Conservation (phyloP, 2,113 vertebrate species). For the Falco punctatus region DNA sequence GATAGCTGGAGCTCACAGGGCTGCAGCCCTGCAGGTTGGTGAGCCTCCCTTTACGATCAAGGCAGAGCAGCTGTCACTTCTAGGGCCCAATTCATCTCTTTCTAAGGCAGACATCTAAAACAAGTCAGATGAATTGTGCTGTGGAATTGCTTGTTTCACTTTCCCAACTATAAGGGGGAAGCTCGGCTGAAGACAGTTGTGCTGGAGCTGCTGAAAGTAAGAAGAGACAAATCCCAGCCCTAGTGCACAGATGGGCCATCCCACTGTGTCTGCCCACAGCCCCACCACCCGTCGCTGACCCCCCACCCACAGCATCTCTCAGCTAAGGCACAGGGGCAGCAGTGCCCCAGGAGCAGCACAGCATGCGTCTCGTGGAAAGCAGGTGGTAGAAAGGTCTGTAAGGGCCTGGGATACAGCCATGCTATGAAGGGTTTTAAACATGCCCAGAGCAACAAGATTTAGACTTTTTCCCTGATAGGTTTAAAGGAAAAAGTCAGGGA, state of each 20-base stretch:
- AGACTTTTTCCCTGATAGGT: neutral
- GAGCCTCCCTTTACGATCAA: neutral
- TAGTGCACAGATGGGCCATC: neutral
- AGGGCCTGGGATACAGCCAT: neutral
- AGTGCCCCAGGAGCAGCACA: neutral
- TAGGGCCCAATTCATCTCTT: conserved; percentile 3
- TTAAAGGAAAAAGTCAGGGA: neutral
- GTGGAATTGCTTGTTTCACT: conserved; percentile 29
- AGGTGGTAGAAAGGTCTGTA: neutral
- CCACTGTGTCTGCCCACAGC: neutral
- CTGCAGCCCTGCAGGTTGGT: neutral
- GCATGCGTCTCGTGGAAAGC: neutral
- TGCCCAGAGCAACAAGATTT: neutral
- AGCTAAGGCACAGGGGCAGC: accelerated
- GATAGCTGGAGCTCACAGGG: neutral
- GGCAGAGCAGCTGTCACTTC: conserved; percentile 20
- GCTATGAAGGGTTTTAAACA: neutral
- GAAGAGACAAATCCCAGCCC: neutral
- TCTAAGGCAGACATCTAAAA: neutral
- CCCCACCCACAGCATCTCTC: neutral
- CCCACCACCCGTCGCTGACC: accelerated
- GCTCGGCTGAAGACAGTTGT: neutral
- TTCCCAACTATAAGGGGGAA: neutral
- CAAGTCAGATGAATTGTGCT: conserved; percentile 22
- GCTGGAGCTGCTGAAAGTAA: neutral